Conservation (phyloP, 2,113 vertebrate genomes). For the Oncorhynchus kisutch region DNA sequence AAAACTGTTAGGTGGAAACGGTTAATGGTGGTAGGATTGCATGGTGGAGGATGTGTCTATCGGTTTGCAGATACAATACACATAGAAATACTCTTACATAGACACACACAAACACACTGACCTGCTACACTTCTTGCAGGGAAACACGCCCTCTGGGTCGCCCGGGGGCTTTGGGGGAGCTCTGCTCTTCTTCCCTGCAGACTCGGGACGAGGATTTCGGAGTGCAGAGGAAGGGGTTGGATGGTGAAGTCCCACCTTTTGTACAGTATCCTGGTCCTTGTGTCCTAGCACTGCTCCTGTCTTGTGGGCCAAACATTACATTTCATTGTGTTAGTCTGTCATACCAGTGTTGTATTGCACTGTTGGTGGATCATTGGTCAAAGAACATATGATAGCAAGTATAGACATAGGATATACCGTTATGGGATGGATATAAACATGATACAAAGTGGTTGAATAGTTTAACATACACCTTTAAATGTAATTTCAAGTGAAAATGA, state of each 20-base stretch:
- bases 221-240: conserved; percentile 24
- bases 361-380: no score
- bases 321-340: no score
- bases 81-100: not conserved
- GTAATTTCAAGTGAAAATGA: not conserved
- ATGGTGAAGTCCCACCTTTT: conserved; percentile 50
- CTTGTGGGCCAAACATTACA: conserved; percentile 58
- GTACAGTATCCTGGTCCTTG: conserved; percentile 66
- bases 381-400: not conserved
- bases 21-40: no score
- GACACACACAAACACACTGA: conserved; percentile 39
- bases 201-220: conserved; percentile 68
- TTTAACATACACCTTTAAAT: not conserved
- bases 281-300: conserved; percentile 51
- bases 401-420: not conserved
- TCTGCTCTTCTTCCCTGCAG: conserved; percentile 74
- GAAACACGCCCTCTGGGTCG: conserved; percentile 88
- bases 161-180: conserved; percentile 71
- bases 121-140: conserved; percentile 98
- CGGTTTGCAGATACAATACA: no score
- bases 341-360: no score
- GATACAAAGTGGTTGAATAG: not conserved
- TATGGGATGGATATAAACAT: not conserved
- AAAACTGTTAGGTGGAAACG: no score
- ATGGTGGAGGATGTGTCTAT: no score